Evolutionary conservation across 2,113 vertebrate genomes (phyloP).

Genomic region (Acrocephalus kingi): DNA sequence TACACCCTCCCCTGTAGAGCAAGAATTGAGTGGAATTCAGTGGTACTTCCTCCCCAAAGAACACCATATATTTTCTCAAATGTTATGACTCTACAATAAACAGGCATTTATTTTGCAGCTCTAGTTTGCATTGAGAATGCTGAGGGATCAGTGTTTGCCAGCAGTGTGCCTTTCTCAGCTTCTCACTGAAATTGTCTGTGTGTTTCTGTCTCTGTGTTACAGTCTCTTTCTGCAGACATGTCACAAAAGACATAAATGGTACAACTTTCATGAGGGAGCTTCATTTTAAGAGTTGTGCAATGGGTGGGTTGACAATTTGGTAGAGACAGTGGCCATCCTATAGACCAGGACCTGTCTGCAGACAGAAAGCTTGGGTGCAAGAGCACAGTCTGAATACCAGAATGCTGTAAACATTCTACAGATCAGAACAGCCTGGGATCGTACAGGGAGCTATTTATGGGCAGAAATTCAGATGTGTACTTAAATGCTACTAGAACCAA

Average conservation of each 20-base stretch:
- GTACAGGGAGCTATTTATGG: background rate
- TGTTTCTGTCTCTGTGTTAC: background rate
- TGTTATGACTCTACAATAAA: background rate
- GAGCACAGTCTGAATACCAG: background rate
- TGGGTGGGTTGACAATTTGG: background rate
- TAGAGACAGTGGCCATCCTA: background rate
- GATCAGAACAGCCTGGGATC: background rate
- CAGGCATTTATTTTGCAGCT: background rate
- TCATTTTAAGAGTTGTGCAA: fast-evolving
- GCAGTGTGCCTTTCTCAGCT: background rate
- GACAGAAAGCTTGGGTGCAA: background rate
- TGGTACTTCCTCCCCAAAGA: background rate
- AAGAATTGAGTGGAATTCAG: background rate
- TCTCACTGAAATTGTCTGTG: background rate
- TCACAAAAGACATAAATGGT: background rate
- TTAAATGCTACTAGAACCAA: background rate
- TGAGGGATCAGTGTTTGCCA: background rate
- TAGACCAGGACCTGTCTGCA: background rate
- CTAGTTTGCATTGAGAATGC: background rate
- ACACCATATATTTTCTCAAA: background rate
- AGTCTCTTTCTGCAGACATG: background rate
- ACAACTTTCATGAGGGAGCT: background rate
- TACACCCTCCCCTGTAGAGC: background rate
- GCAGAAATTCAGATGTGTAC: background rate
- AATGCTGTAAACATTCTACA: background rate